Evolutionary conservation across 2,888 invertebrate genomes (phyloP).

Genomic region (Ophioninae sp.): DNA sequence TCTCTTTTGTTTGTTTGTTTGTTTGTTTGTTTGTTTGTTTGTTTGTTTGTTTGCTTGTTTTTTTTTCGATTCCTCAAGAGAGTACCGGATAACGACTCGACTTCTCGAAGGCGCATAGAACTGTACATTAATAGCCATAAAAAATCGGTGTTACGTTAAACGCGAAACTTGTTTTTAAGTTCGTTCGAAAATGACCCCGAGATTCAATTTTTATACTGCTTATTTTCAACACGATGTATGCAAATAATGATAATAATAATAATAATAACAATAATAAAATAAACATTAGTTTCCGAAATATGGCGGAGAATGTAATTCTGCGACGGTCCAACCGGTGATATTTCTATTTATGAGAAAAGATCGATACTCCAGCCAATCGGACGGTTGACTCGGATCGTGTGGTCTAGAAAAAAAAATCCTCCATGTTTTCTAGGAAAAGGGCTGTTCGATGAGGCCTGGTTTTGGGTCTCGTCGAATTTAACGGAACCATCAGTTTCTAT

Average conservation of each 20-base stretch:
- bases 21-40: slow-evolving; percentile 36
- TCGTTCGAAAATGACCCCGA: slow-evolving; percentile 53
- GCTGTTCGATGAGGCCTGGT: too few relatives aligned
- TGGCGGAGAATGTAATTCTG: slow-evolving; percentile 7
- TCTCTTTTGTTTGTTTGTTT: neutral
- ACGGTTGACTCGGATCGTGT: too few relatives aligned
- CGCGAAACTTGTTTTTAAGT: slow-evolving; percentile 61
- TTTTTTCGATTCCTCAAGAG: slow-evolving; percentile 57
- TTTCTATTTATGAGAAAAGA: too few relatives aligned
- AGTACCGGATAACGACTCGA: slow-evolving; percentile 52
- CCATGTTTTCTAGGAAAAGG: too few relatives aligned
- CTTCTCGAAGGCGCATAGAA: slow-evolving; percentile 67
- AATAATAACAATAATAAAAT: slow-evolving; percentile 62
- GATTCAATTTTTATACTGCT: slow-evolving; percentile 77
- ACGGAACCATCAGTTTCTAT: too few relatives aligned
- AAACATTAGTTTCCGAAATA: slow-evolving; percentile 78
- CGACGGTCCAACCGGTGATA: neutral
- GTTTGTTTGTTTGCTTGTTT: neutral
- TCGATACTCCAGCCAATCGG: too few relatives aligned
- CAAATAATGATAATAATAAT: slow-evolving; percentile 69
- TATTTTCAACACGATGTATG: slow-evolving; percentile 78
- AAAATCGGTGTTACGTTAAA: slow-evolving; percentile 37
- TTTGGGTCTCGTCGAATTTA: too few relatives aligned
- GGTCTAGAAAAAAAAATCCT: too few relatives aligned
- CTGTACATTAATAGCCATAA: slow-evolving; percentile 68